These are phyloP conservation scores for Odontocerum albicorne DNA, from an alignment of 2,888 invertebrate species.

Conservation along the genomic window DNA sequence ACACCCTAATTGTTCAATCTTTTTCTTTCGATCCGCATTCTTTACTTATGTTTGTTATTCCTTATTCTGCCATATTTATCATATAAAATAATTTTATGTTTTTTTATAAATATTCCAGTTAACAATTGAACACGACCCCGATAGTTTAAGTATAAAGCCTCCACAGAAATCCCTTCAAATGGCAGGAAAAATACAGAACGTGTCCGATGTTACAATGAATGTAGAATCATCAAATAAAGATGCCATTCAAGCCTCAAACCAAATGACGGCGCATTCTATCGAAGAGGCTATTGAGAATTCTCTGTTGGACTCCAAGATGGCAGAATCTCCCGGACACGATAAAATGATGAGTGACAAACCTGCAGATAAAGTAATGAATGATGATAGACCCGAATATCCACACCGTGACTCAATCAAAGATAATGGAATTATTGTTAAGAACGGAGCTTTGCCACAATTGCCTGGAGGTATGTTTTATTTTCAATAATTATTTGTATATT, in stretches of 20 bases:
- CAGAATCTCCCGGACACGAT: neutral
- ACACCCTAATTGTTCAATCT: too few relatives aligned
- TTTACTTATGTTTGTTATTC: too few relatives aligned
- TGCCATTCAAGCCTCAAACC: neutral
- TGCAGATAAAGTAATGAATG: neutral
- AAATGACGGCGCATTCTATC: neutral
- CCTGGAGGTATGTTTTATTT: neutral
- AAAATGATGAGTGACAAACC: neutral
- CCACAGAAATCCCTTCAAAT: conserved; percentile 17
- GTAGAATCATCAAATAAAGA: neutral
- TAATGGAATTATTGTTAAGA: neutral
- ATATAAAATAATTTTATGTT: too few relatives aligned
- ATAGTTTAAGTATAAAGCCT: conserved; percentile 47
- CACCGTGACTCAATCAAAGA: neutral
- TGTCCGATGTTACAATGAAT: conserved; percentile 5
- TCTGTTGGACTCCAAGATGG: neutral
- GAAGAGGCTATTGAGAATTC: conserved; percentile 4
- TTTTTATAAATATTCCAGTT: conserved; percentile 64
- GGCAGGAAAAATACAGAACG: conserved; percentile 24
- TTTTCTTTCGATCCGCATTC: too few relatives aligned
- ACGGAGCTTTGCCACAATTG: neutral
- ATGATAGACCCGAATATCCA: neutral
- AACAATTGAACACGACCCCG: conserved; percentile 89
- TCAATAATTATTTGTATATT: neutral
- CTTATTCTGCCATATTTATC: too few relatives aligned